phyloP scores from a whole-genome alignment of 2,113 vertebrate species.

The Zosterops japonicus region DNA sequence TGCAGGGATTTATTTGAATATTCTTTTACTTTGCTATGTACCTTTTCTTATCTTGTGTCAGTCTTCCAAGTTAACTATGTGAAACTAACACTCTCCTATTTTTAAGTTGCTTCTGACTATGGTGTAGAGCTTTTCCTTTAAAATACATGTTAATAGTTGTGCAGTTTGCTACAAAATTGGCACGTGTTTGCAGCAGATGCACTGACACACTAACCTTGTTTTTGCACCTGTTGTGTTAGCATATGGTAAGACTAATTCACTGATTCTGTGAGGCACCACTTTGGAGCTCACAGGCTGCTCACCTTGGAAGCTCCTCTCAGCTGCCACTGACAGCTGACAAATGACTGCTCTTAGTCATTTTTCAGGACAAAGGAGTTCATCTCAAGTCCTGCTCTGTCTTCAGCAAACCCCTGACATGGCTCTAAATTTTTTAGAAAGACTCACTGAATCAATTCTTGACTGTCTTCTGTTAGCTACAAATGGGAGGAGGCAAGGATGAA shows the following conservation, averaged over 20 bases:
- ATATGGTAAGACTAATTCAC: neutral
- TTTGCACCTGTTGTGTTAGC: neutral
- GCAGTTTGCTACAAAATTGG: neutral
- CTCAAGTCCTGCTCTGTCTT: neutral
- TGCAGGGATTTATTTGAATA: neutral
- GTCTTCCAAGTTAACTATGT: neutral
- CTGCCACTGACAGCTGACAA: neutral
- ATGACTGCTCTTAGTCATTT: neutral
- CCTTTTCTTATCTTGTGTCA: neutral
- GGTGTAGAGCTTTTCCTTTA: neutral
- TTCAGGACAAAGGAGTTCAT: neutral
- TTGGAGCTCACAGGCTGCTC: neutral
- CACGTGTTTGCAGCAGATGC: neutral
- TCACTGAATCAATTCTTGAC: neutral
- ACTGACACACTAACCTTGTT: neutral
- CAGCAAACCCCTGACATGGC: neutral
- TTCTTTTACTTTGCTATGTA: neutral
- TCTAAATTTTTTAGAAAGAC: neutral
- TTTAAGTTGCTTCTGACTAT: slow-evolving; percentile 19
- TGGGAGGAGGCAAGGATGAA: neutral
- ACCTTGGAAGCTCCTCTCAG: neutral
- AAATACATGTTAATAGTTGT: neutral
- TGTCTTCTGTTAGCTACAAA: neutral
- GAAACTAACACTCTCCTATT: neutral
- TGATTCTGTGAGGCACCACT: neutral